A percentile compares a stretch with the other conserved stretches of the same genome.
Evolutionary conservation across 2,797 vertebrate genomes (phyloP).

Genomic region (Falco cherrug): DNA sequence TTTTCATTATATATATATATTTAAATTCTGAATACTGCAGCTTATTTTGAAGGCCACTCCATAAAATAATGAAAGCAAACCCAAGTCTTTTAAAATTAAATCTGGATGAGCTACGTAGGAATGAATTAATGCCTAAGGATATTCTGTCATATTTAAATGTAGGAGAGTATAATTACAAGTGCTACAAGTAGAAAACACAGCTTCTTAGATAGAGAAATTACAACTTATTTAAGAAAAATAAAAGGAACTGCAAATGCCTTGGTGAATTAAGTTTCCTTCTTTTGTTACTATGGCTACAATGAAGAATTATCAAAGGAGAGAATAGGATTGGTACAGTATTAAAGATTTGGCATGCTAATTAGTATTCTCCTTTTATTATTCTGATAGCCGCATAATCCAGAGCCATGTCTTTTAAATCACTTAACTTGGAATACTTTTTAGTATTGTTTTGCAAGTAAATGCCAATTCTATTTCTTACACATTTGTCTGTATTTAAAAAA

Average conservation of each 20-base stretch:
- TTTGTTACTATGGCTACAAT: constrained; percentile 36
- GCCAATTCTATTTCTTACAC: constrained; percentile 2
- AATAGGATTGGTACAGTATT: constrained; percentile 8
- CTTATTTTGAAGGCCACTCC: constrained; percentile 8
- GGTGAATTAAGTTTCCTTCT: neutral
- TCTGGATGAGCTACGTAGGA: neutral
- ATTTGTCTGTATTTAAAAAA: neutral
- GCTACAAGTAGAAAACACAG: neutral
- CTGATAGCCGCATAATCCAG: constrained; percentile 1
- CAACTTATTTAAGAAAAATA: constrained; percentile 17
- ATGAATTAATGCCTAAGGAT: constrained; percentile 20
- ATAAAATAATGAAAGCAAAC: neutral
- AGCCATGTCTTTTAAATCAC: constrained; percentile 18
- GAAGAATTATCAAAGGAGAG: constrained; percentile 26
- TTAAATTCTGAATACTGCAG: neutral
- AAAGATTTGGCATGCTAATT: constrained; percentile 48
- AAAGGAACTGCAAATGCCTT: constrained; percentile 3
- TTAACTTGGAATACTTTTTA: constrained; percentile 19
- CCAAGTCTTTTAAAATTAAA: neutral
- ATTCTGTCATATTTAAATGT: constrained; percentile 10
- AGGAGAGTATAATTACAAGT: neutral
- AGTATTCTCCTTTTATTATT: constrained; percentile 23
- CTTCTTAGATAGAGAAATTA: neutral
- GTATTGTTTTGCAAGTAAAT: constrained; percentile 22
- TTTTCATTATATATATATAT: neutral